Base-by-base conservation (phyloP, 2,113 vertebrate species). In the Pseudolaguvia tuberculata region DNA sequence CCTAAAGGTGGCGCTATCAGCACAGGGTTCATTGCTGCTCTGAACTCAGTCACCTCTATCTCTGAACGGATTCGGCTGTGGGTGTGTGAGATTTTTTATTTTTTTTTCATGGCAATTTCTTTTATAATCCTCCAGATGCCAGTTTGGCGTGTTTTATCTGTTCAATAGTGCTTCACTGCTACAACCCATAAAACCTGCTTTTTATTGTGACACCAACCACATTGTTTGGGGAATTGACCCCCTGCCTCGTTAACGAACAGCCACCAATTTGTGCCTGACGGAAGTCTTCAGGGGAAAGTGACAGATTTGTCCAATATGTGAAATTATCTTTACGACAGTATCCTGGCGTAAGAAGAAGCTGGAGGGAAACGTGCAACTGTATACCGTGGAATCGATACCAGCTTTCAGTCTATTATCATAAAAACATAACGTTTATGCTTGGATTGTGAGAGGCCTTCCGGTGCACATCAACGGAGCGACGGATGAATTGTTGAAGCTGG, bases 361-460 rank as follows among this genome's bases (percentile, higher is more conserved):
- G 57, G 27, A 59, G 55, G 61, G 39, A 78, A 72, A 74, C 75
- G 66, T 31, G 63, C 50, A 57, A 71, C 58, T 81, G 73, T 82
- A 63, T 84, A 76, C 80, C 80, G 76, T 74, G 84, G 73, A 90
- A 90, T 90, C 87, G 87, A 90, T 87, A 88, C 80, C 84, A 80
- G 82, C 85, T 87, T 88, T 87, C 86, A 84, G 83, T 83, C 83
- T 83, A 87, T 90, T 90, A 87, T 87, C 86, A 87, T 87, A 88
- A 89, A 84, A 79, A 87, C 84, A 84, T 83, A 80, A 82, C 77
- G 77, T 74, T 76, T 85, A 78, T 73, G 75, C 71, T 77, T 10
- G 75, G 79, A 76, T 86, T 82, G 82, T 82, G 52, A 84, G n/a
- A 83, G 82, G 86, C 81, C 87, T 86, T 84, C 86, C 86, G 86